A percentile compares a stretch with the other conserved stretches of the same genome.
These are phyloP conservation scores for Oceanodroma tethys DNA, from an alignment of 2,113 vertebrate genomes.

Conservation along the genomic window DNA sequence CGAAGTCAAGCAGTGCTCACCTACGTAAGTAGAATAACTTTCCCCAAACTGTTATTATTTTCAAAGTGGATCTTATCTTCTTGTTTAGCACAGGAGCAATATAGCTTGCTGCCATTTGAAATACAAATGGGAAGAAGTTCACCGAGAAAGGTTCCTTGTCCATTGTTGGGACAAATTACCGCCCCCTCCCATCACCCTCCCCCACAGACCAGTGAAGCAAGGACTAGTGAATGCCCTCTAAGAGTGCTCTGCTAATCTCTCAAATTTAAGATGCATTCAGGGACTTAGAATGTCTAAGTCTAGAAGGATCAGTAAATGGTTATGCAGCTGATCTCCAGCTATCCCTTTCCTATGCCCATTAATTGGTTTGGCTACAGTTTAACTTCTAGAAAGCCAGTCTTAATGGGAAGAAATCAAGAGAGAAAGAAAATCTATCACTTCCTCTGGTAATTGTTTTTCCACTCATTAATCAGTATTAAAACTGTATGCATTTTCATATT, in stretches of 20 bases:
- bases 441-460: not conserved
- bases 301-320: not conserved
- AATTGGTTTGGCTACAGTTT: not conserved
- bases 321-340: not conserved
- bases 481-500: not conserved
- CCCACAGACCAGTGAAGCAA: not conserved
- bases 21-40: not conserved
- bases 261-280: not conserved
- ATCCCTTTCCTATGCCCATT: not conserved
- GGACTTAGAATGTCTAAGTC: not conserved
- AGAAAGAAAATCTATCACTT: not conserved
- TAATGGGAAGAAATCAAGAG: not conserved
- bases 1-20: not conserved
- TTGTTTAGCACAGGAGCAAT: not conserved
- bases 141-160: not conserved
- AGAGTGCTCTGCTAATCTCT: not conserved
- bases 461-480: not conserved
- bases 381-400: not conserved
- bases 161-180: not conserved
- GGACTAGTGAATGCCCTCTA: not conserved
- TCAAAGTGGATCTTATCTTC: not conserved
- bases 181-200: fast-evolving
- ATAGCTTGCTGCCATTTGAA: not conserved
- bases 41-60: not conserved
- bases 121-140: not conserved